These are phyloP conservation scores for Tinamus guttatus DNA, from an alignment of 2,113 vertebrate genomes.

Conservation along the genomic window DNA sequence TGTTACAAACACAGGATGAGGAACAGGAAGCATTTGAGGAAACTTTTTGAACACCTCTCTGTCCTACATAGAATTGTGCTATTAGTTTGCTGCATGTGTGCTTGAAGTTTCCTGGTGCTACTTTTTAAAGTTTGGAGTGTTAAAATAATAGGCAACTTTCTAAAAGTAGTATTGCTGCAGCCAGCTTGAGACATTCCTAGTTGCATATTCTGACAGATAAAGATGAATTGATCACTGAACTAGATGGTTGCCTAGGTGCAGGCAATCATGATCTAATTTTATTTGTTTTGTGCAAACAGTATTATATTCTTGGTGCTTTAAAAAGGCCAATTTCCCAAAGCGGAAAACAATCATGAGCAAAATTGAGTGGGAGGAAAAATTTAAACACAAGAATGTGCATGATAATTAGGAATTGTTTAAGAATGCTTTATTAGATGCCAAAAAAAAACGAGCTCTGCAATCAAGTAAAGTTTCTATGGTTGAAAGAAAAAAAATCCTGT, in stretches of 20 bases:
- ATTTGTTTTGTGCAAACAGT: slow-evolving; percentile 47
- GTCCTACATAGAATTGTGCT: not conserved
- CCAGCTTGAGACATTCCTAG: not conserved
- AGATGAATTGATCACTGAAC: slow-evolving; percentile 4
- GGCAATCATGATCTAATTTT: slow-evolving; percentile 26
- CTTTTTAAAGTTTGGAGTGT: not conserved
- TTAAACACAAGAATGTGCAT: slow-evolving; percentile 20
- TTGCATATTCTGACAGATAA: slow-evolving; percentile 7
- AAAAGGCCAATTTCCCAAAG: slow-evolving; percentile 38
- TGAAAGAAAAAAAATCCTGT: not conserved
- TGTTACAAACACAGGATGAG: not conserved
- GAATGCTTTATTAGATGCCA: slow-evolving; percentile 37
- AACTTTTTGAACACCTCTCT: not conserved
- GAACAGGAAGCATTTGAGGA: not conserved
- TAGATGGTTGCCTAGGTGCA: slow-evolving; percentile 13
- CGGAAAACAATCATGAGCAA: slow-evolving; percentile 21
- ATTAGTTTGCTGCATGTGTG: not conserved
- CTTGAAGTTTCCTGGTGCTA: not conserved
- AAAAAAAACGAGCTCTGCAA: not conserved
- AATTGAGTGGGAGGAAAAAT: slow-evolving; percentile 50
- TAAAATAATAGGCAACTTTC: not conserved
- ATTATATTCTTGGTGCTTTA: not conserved
- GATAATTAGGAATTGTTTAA: slow-evolving; percentile 60
- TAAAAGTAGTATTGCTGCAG: not conserved
- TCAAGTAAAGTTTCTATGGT: slow-evolving; percentile 2